A percentile compares a stretch with the other conserved stretches of the same genome.
Conservation (phyloP, 2,888 invertebrate genomes). For the Serripes groenlandicus region DNA sequence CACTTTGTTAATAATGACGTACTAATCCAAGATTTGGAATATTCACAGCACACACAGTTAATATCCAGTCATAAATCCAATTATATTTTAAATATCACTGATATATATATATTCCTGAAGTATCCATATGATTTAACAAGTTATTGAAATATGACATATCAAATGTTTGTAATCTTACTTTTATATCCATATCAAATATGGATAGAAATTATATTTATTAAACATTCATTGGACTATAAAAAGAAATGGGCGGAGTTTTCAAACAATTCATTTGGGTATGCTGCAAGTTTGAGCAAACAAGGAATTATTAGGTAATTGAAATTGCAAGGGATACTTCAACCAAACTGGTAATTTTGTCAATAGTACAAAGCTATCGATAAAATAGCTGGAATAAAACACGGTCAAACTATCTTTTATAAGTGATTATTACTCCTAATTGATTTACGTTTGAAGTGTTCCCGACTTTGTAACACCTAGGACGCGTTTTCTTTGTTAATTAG, state of each 20-base stretch:
- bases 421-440: slow-evolving; percentile 60
- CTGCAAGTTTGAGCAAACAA: slow-evolving; percentile 64
- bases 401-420: slow-evolving; percentile 20
- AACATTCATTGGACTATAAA: slow-evolving; percentile 59
- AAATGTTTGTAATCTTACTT: slow-evolving; percentile 2
- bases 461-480: slow-evolving; percentile 63
- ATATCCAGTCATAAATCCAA: too few species aligned
- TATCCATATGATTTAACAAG: background rate
- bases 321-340: slow-evolving; percentile 22
- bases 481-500: slow-evolving; percentile 39
- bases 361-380: slow-evolving; percentile 1
- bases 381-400: slow-evolving; percentile 4
- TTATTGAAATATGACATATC: background rate
- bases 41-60: too few species aligned
- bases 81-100: too few species aligned
- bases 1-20: too few species aligned
- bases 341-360: slow-evolving; percentile 53
- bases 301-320: slow-evolving; percentile 61
- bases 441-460: slow-evolving; percentile 48
- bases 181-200: slow-evolving; percentile 11
- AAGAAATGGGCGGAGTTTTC: slow-evolving; percentile 43
- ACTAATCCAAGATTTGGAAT: too few species aligned
- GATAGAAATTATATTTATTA: slow-evolving; percentile 27
- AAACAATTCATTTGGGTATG: slow-evolving; percentile 55
- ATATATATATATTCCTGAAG: background rate